Conservation (phyloP, 2,113 vertebrate genomes). For the Motacilla alba region DNA sequence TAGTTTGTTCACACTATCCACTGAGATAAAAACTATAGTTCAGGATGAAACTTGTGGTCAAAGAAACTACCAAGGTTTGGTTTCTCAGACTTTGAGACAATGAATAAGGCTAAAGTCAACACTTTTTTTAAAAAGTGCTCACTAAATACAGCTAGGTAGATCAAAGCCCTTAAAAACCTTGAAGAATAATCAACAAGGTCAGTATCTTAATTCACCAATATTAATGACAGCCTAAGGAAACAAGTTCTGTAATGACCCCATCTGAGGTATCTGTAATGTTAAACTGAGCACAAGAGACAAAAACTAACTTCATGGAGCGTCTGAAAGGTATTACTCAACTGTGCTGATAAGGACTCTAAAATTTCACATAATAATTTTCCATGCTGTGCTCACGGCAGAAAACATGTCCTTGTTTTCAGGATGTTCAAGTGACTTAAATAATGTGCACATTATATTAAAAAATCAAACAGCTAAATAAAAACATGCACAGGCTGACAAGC, state of each 20-base stretch:
- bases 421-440: neutral
- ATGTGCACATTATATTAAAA: neutral
- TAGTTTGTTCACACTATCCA: neutral
- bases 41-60: neutral
- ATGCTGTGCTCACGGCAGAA: neutral
- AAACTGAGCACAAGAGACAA: neutral
- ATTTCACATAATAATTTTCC: neutral
- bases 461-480: neutral
- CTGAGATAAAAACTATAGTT: neutral
- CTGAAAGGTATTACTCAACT: neutral
- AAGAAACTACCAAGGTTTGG: neutral
- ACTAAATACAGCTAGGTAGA: neutral
- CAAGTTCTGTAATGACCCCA: neutral
- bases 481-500: neutral
- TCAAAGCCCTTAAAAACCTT: neutral
- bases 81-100: neutral
- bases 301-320: neutral
- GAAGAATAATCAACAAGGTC: neutral
- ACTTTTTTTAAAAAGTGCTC: neutral
- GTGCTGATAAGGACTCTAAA: neutral
- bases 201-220: neutral
- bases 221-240: neutral
- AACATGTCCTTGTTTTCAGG: neutral
- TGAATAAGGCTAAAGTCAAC: neutral
- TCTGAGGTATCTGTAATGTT: neutral